Base-by-base conservation (phyloP, 2,113 vertebrate genomes). In the Chaenogobius annularis region DNA sequence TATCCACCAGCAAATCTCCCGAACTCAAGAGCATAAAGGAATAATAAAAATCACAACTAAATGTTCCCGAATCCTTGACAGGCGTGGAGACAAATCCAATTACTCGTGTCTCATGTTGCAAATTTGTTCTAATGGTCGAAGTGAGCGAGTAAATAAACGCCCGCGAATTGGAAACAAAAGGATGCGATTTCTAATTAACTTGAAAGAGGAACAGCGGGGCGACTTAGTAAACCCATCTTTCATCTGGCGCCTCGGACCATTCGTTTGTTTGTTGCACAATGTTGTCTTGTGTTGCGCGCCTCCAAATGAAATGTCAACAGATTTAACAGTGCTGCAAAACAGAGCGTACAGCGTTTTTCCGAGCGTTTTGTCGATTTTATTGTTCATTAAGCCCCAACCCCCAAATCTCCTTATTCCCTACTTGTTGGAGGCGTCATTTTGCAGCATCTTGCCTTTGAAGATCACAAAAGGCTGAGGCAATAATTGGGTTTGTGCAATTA, bases 151-250 rank as follows among this genome's bases (percentile, higher is more conserved):
- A 94, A 93, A 94, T 91, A 93, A 91, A 87, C 79, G 82, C 85
- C 90, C 72, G 91, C 86, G 79, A 88, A 89, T 87, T 88, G 89
- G 90, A 92, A 94, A 92, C 92, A 94, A 94, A 92, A 91, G 88
- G 86, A 93, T 86, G 89, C 79, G 86, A 92, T 93, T 94, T 94
- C 90, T 94, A 94, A 94, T 94, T 94, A 94, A 93, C 92, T 92
- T 93, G 93, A 93, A 94, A 93, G 92, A 88, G 86, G 88, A 90
- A 91, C 83, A 83, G 92, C 88, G 85, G 83, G 87, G 88, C 81
- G 87, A 90, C 90, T 93, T 90, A 91, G 92, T 83, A 91, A 93
- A 93, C 85, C 87, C 91, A 90, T 92, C 93, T 90, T 93, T 92
- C 89, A 93, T 92, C 89, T 88, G 81, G 82, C 84, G 84, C 88